Percentiles rank a stretch among this genome's conserved stretches.
Conservation (phyloP, 2,888 invertebrate genomes). For the Agrotis puta region DNA sequence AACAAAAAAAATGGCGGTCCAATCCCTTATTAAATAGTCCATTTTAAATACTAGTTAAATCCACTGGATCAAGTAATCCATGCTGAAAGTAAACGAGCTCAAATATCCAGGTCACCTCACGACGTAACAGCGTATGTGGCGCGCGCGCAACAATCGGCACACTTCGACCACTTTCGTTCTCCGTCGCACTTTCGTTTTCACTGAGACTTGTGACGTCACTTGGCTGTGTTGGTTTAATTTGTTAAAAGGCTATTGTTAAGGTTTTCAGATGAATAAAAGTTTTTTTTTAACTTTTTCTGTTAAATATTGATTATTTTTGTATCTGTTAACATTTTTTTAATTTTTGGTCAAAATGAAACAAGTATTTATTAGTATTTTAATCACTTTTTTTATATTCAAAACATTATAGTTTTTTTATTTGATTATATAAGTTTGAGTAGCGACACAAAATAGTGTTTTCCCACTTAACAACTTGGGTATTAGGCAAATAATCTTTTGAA, state of each 20-base stretch:
- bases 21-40: neutral
- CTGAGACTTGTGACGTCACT: slow-evolving; percentile 65
- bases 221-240: slow-evolving; percentile 21
- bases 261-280: neutral
- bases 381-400: slow-evolving; percentile 23
- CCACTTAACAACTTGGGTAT: slow-evolving; percentile 1
- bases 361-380: slow-evolving; percentile 39
- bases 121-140: slow-evolving; percentile 62
- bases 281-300: slow-evolving; percentile 14
- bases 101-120: slow-evolving; percentile 63
- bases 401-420: slow-evolving; percentile 29
- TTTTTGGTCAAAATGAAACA: slow-evolving; percentile 18
- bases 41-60: neutral
- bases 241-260: slow-evolving; percentile 18
- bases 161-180: slow-evolving; percentile 76
- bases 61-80: slow-evolving; percentile 27
- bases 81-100: slow-evolving; percentile 39
- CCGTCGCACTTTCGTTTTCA: slow-evolving; percentile 77
- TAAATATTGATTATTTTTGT: neutral
- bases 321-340: slow-evolving; percentile 6
- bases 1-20: neutral
- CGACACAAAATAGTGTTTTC: neutral
- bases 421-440: neutral
- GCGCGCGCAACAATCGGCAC: slow-evolving; percentile 60
- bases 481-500: neutral